Percentiles rank a stretch among this genome's conserved stretches.
Conservation (phyloP, 2,888 invertebrate species). For the Volucella zonaria region DNA sequence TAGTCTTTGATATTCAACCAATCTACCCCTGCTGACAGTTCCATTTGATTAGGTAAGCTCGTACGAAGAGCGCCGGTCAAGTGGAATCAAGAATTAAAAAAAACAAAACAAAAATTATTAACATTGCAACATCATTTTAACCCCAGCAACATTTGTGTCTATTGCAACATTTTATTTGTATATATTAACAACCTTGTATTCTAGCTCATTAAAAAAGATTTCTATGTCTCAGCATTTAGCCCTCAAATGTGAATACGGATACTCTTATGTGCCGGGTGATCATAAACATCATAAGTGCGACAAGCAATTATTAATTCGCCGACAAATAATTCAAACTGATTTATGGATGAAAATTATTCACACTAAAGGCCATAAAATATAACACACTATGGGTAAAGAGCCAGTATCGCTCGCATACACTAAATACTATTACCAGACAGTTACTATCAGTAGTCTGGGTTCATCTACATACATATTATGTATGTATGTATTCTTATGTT, state of each 20-base stretch:
- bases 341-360: conserved; percentile 75
- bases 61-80: conserved; percentile 9
- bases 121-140: conserved; percentile 53
- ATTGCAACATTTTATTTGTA: conserved; percentile 47
- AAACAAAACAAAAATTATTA: conserved; percentile 30
- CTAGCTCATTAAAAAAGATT: conserved; percentile 19
- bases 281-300: conserved; percentile 74
- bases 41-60: conserved; percentile 16
- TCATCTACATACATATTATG: not conserved
- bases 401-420: conserved; percentile 40
- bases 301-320: conserved; percentile 75
- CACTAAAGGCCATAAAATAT: conserved; percentile 75
- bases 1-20: conserved; percentile 23
- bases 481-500: not conserved
- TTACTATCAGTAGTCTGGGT: conserved; percentile 51
- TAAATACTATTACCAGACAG: conserved; percentile 25
- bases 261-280: conserved; percentile 37
- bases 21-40: conserved; percentile 14
- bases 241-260: conserved; percentile 50
- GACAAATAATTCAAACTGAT: conserved; percentile 75
- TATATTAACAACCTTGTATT: conserved; percentile 9
- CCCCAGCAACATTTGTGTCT: conserved; percentile 55
- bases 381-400: conserved; percentile 63
- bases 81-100: conserved; percentile 23
- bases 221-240: conserved; percentile 31